phyloP scores from a whole-genome alignment of 1,140 invertebrate species.

The Pogonomyrmex barbatus region DNA sequence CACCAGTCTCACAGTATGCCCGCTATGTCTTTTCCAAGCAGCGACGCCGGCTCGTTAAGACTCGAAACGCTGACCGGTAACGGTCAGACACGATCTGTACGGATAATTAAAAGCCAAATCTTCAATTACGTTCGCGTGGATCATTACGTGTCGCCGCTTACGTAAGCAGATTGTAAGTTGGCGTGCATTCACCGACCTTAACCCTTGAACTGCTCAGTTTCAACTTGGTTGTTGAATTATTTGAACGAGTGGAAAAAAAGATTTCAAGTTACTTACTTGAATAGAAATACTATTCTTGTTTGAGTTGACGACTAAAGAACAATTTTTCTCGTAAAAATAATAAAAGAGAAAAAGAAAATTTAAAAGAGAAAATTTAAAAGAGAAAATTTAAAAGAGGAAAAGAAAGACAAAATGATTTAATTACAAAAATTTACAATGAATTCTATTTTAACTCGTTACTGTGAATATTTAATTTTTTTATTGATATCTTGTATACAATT shows the following conservation, averaged over 20 bases:
- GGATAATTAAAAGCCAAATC: conserved; percentile 72
- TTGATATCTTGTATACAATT: background rate
- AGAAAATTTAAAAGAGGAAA: background rate
- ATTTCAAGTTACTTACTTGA: background rate
- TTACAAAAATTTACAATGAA: background rate
- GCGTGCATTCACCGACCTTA: conserved; percentile 4
- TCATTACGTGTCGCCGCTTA: conserved; percentile 59
- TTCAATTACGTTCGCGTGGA: conserved; percentile 33
- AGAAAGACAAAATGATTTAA: background rate
- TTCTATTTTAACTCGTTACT: background rate
- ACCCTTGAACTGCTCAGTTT: background rate
- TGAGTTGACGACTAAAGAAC: background rate
- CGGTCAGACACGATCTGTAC: conserved; percentile 64
- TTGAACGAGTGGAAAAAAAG: background rate
- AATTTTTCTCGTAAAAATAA: background rate
- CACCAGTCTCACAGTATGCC: conserved; percentile 76
- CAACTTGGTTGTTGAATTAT: background rate
- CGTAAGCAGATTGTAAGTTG: conserved; percentile 63
- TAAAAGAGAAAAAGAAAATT: background rate
- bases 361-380: conserved; percentile 5
- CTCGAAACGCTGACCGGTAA: conserved; percentile 67
- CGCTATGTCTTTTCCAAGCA: conserved; percentile 68
- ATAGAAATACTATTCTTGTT: background rate
- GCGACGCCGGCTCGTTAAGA: conserved; percentile 74
- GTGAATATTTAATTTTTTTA: background rate